Percentiles rank a stretch among this genome's conserved stretches.
Conservation (phyloP, 2,888 invertebrate species). For the Plagodis pulveraria region DNA sequence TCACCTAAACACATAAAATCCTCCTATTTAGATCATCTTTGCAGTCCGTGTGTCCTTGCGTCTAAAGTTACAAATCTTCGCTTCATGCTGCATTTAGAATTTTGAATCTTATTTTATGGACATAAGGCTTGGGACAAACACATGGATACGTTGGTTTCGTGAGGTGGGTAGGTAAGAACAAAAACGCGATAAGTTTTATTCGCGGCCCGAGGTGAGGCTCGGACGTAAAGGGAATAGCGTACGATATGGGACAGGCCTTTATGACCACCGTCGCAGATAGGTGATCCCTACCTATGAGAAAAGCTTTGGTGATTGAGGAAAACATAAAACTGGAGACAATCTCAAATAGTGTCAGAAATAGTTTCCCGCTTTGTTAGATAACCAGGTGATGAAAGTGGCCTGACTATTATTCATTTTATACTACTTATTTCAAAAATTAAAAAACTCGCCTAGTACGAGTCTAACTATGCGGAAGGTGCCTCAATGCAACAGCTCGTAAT, state of each 20-base stretch:
- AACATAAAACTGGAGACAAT: constrained; percentile 23
- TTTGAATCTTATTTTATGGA: constrained; percentile 32
- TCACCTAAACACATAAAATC: constrained; percentile 66
- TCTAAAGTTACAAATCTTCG: constrained; percentile 40
- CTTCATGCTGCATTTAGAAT: constrained; percentile 12
- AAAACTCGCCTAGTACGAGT: no score
- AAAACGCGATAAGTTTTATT: constrained; percentile 73
- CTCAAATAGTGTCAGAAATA: constrained; percentile 18
- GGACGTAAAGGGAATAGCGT: constrained; percentile 44
- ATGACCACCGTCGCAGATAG: constrained; percentile 41
- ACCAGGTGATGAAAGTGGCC: no score
- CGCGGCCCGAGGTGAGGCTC: constrained; percentile 54
- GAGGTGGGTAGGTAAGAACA: constrained; percentile 61
- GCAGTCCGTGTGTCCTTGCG: constrained; percentile 55
- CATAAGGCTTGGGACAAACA: constrained; percentile 9
- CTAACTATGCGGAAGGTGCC: no score
- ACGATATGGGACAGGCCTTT: constrained; percentile 35
- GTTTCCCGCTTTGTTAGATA: constrained; percentile 3
- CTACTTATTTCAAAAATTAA: no score
- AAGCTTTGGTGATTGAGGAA: constrained; percentile 14
- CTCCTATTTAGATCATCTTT: constrained; percentile 77
- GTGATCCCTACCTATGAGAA: constrained; percentile 26
- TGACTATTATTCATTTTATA: no score
- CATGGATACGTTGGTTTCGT: constrained; percentile 23
- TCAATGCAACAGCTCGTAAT: no score